Evolutionary conservation across 2,797 vertebrate genomes (phyloP).

Genomic region (Crocidura indochinensis): DNA sequence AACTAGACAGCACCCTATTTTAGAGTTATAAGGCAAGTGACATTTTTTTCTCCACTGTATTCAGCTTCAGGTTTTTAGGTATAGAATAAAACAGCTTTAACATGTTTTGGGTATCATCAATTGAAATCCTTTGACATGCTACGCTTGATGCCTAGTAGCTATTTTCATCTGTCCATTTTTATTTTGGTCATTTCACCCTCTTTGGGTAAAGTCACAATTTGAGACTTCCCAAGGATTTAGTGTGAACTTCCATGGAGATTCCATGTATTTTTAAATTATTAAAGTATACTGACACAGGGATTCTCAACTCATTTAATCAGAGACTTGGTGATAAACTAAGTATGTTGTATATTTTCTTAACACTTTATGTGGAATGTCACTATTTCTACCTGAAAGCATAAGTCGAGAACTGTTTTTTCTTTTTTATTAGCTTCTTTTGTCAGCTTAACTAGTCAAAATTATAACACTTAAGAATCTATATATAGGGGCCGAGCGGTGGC

Average conservation of each 20-base stretch:
- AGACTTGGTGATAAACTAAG: conserved; percentile 1
- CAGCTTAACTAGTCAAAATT: conserved; percentile 41
- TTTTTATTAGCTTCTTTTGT: conserved; percentile 68
- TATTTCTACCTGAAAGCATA: conserved; percentile 39
- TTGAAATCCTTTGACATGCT: neutral
- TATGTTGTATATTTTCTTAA: conserved; percentile 15
- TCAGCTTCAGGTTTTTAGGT: neutral
- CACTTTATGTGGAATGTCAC: conserved; percentile 31
- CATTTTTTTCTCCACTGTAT: neutral
- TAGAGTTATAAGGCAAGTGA: neutral
- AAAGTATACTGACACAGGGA: neutral
- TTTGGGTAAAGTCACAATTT: neutral
- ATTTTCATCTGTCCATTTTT: neutral
- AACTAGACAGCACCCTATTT: no score
- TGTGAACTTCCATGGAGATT: neutral
- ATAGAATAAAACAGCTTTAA: neutral
- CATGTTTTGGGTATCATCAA: neutral
- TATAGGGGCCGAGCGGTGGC: no score
- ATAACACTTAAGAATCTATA: neutral
- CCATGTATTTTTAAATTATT: neutral
- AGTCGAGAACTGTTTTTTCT: conserved; percentile 8
- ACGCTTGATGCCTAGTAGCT: neutral
- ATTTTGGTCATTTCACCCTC: neutral
- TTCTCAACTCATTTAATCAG: conserved; percentile 20
- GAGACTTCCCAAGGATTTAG: neutral